A percentile compares a stretch with the other conserved stretches of the same genome.
Evolutionary conservation across 2,113 vertebrate species (phyloP).

Genomic region (Atractosteus spatula): DNA sequence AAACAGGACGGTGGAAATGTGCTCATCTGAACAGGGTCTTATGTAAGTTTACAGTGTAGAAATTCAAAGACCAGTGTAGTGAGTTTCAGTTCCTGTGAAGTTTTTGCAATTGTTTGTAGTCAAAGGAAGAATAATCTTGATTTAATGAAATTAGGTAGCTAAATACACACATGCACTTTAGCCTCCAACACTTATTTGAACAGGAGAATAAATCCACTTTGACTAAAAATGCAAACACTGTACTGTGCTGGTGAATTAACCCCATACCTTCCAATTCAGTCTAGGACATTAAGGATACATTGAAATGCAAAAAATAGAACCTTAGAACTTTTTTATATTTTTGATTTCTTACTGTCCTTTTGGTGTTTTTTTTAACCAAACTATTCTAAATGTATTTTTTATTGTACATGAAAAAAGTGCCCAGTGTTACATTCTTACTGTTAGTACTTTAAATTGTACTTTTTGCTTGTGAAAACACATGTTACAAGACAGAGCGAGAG

Average conservation of each 20-base stretch:
- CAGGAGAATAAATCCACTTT: conserved; percentile 34
- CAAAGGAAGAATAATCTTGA: conserved; percentile 38
- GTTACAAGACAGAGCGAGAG: not conserved
- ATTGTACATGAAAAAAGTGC: no score
- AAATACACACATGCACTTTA: conserved; percentile 41
- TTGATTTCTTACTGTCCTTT: no score
- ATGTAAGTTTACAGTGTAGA: conserved; percentile 12
- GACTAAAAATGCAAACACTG: conserved; percentile 31
- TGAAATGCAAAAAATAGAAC: no score
- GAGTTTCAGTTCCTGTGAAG: conserved; percentile 30
- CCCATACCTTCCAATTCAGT: conserved; percentile 27
- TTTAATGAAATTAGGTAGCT: conserved; percentile 45
- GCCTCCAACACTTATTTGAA: conserved; percentile 27
- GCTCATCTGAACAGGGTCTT: conserved; percentile 35
- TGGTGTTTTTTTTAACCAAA: no score
- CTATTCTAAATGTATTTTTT: no score
- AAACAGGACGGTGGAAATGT: conserved; percentile 36
- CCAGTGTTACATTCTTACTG: no score
- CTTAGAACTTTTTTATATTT: no score
- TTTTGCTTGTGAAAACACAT: no score
- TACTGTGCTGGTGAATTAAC: conserved; percentile 33
- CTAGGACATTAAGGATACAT: conserved; percentile 5
- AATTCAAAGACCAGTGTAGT: conserved; percentile 30
- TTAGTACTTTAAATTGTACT: no score
- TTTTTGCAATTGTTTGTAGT: conserved; percentile 23